Evolutionary conservation across 2,888 invertebrate genomes (phyloP), one percentile per base, ranked within the genome.

Genomic region (Parnassius mnemosyne): DNA sequence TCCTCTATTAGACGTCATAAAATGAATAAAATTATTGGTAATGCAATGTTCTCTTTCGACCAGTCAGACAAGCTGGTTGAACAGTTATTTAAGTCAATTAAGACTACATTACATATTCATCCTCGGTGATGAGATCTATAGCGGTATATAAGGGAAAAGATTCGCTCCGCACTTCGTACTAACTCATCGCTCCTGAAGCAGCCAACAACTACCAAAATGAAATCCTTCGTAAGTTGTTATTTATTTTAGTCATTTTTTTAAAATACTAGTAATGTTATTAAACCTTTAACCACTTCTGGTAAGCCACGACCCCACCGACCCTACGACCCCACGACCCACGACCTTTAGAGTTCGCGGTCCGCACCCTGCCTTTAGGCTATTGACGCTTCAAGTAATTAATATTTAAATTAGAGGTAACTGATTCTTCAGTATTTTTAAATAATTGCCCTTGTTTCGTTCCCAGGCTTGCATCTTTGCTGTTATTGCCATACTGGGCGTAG

Each of bases 181-280:
- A 62, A 61, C 61, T 63, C 64, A 51, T 69, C 66, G 62, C 70
- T 56, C 66, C 65, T 70, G 66, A 63, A 65, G 67, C 64, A 52
- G 65, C 67, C 56, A 57, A 61, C 67, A 66, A 55, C 61, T 58
- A 52, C 60, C 68, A 74, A 73, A 69, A 85, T 86, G 85, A 84
- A 83, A 77, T 72, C 76, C 60, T 69, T 81, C 61, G 85, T 86
- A 72, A 86, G 85, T 84, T 61, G 61, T 84, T 61, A 49, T 53
- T 34, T 43, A 50, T 60, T 65, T 53, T 16, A 46, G 58, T 12
- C 12, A 41, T 34, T n/a, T n/a, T n/a, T n/a, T n/a, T n/a, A n/a
- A n/a, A n/a, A n/a, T n/a, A n/a, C n/a, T n/a, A n/a, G n/a, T n/a
- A n/a, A n/a, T n/a, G n/a, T n/a, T n/a, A n/a, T n/a, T n/a, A n/a